Conservation (phyloP, 2,888 invertebrate species). For the Tenthredo notha region DNA sequence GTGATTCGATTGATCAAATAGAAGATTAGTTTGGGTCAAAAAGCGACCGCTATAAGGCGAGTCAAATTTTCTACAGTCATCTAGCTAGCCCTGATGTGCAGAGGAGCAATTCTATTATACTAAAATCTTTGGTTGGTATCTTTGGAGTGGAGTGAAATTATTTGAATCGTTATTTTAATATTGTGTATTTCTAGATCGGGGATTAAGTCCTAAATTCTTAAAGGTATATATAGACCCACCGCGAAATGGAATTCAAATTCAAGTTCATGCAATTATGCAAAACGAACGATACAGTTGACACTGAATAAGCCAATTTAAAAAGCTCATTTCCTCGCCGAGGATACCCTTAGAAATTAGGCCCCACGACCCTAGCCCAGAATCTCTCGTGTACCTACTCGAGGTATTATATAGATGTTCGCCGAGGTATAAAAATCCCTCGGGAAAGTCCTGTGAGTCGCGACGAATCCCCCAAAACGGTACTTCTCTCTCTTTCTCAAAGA, state of each 20-base stretch:
- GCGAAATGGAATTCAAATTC: constrained; percentile 32
- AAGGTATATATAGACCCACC: not conserved
- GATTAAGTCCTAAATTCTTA: not conserved
- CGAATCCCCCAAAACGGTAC: constrained; percentile 44
- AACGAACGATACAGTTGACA: constrained; percentile 50
- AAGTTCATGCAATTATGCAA: constrained; percentile 44
- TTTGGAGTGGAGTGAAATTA: not conserved
- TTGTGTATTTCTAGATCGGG: not conserved
- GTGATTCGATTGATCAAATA: constrained; percentile 37
- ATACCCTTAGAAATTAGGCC: constrained; percentile 71
- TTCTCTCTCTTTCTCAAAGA: constrained; percentile 33
- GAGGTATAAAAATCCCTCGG: constrained; percentile 22
- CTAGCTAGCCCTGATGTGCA: not conserved
- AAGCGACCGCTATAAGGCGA: not conserved
- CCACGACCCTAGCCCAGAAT: constrained; percentile 49
- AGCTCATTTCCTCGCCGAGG: constrained; percentile 74
- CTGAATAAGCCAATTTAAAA: constrained; percentile 75
- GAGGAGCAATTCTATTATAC: not conserved
- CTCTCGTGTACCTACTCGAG: not conserved
- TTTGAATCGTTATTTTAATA: not conserved
- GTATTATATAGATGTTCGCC: constrained; percentile 26
- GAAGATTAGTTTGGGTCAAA: constrained; percentile 38
- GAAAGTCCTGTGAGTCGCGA: constrained; percentile 40
- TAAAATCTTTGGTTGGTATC: not conserved
- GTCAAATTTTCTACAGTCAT: constrained; percentile 25